Evolutionary conservation across 2,888 invertebrate genomes (phyloP).

Genomic region (Melitaea athalia): DNA sequence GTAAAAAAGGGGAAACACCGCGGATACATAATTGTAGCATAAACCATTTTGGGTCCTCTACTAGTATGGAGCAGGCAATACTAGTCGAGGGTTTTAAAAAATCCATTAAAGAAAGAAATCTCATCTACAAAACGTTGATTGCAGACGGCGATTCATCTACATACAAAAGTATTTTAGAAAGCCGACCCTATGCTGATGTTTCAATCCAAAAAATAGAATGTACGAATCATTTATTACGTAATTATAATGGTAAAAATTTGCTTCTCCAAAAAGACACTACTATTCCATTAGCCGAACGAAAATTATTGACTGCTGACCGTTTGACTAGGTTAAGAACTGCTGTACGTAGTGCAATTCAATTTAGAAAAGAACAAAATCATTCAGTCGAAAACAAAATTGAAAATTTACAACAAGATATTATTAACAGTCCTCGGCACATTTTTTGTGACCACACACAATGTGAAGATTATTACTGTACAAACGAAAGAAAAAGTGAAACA

Average conservation of each 20-base stretch:
- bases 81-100: background rate
- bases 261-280: background rate
- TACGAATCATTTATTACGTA: no score
- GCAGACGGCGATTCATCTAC: constrained; percentile 41
- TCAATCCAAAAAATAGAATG: constrained; percentile 40
- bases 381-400: constrained; percentile 2
- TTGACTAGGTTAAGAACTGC: background rate
- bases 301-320: background rate
- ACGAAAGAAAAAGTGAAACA: constrained; percentile 9
- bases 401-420: constrained; percentile 13
- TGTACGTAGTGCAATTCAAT: constrained; percentile 2
- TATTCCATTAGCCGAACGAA: background rate
- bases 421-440: background rate
- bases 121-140: constrained; percentile 37
- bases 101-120: background rate
- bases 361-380: constrained; percentile 8
- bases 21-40: constrained; percentile 37
- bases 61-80: background rate
- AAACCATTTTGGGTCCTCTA: constrained; percentile 9
- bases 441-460: background rate
- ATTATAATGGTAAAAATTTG: constrained; percentile 15
- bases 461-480: background rate
- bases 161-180: constrained; percentile 36
- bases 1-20: background rate
- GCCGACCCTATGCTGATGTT: constrained; percentile 30